Evolutionary conservation across 2,113 vertebrate species (phyloP).

Genomic region (Mesitornis unicolor): DNA sequence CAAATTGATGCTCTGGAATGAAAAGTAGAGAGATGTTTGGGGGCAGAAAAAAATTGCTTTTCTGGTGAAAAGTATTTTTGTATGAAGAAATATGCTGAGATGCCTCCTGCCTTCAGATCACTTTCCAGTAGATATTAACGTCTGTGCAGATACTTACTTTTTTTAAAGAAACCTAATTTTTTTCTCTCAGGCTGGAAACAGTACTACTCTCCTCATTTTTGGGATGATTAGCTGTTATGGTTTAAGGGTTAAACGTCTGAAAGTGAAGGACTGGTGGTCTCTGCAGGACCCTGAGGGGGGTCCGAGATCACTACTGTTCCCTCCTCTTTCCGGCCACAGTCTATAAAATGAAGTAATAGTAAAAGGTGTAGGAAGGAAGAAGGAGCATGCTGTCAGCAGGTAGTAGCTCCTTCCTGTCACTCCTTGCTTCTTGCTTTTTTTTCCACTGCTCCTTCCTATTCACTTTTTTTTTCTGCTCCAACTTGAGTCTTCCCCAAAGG

Average conservation of each 20-base stretch:
- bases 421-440: background rate
- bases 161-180: background rate
- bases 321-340: too few species aligned
- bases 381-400: too few species aligned
- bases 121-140: background rate
- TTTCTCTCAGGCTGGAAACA: background rate
- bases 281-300: too few species aligned
- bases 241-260: too few species aligned
- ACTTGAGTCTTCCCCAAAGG: background rate
- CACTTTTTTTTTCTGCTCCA: background rate
- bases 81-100: background rate
- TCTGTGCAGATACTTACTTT: background rate
- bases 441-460: background rate
- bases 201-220: background rate
- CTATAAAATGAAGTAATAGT: too few species aligned
- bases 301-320: too few species aligned
- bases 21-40: background rate
- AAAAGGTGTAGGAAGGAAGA: too few species aligned
- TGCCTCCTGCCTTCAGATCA: background rate
- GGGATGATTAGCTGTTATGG: background rate
- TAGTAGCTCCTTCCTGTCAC: background rate
- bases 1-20: too few species aligned
- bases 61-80: background rate
- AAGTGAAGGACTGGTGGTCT: too few species aligned
- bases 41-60: background rate